phyloP scores from a whole-genome alignment of 2,888 invertebrate genomes.

The Chorisops tibialis region DNA sequence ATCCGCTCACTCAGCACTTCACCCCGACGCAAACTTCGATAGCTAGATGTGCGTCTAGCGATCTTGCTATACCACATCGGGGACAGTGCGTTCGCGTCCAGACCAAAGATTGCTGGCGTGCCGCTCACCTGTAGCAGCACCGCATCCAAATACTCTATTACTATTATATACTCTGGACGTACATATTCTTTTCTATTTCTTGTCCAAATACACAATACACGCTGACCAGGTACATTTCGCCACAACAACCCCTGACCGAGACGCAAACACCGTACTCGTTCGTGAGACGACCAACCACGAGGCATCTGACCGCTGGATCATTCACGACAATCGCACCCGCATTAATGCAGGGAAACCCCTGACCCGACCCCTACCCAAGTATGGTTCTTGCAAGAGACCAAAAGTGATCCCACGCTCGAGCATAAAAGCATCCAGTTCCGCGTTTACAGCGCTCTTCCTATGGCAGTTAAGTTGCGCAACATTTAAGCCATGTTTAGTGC shows the following conservation, averaged over 20 bases:
- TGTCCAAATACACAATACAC: neutral
- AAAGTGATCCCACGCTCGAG: too few species aligned
- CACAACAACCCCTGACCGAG: neutral
- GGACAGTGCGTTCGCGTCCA: neutral
- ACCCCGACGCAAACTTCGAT: too few species aligned
- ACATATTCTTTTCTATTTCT: neutral
- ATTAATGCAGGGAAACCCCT: too few species aligned
- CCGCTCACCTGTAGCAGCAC: neutral
- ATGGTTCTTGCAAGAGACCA: too few species aligned
- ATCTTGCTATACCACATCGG: neutral
- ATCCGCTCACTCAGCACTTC: too few species aligned
- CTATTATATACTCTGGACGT: neutral
- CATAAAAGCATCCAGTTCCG: too few species aligned
- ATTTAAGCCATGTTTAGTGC: too few species aligned
- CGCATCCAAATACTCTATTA: neutral
- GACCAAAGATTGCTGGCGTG: neutral
- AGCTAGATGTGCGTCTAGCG: neutral
- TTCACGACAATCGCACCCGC: neutral
- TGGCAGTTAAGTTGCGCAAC: too few species aligned
- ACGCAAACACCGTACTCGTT: neutral
- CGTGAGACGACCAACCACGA: neutral
- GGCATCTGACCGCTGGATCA: neutral
- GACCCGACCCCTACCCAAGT: too few species aligned
- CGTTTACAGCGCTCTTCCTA: too few species aligned
- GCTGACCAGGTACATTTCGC: neutral